Conservation (phyloP, 92 coral and sea anemone genomes). For the Diadumene lineata region DNA sequence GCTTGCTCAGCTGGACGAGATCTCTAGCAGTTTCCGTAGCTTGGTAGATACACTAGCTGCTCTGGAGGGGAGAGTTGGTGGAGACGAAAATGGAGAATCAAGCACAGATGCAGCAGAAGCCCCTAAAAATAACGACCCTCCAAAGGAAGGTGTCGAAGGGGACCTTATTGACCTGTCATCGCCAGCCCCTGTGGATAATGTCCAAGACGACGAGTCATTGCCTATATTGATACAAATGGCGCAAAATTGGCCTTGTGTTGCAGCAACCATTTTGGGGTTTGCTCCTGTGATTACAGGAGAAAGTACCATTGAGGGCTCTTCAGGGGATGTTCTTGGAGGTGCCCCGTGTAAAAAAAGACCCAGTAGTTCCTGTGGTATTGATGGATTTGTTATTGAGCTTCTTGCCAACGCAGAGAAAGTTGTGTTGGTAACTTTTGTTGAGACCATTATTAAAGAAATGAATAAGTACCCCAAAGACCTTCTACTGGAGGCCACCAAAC, state of each 20-base stretch:
- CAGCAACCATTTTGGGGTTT: constrained; percentile 69
- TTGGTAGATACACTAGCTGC: constrained; percentile 78
- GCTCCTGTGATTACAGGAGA: constrained; percentile 42
- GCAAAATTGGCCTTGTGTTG: constrained; percentile 82
- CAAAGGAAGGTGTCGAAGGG: constrained; percentile 24
- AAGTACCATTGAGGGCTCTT: constrained; percentile 20
- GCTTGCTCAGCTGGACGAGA: constrained; percentile 80
- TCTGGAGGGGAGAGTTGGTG: constrained; percentile 47
- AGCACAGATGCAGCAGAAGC: constrained; percentile 12
- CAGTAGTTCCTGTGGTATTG: constrained; percentile 63
- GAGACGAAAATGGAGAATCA: constrained; percentile 10
- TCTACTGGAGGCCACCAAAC: constrained; percentile 45
- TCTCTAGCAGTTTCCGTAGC: constrained; percentile 75
- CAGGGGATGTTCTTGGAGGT: background rate
- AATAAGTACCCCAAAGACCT: constrained; percentile 64
- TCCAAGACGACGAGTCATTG: constrained; percentile 31
- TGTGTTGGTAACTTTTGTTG: constrained; percentile 65
- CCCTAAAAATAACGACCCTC: constrained; percentile 19
- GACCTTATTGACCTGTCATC: constrained; percentile 41
- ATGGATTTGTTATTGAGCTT: constrained; percentile 70
- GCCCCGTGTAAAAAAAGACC: constrained; percentile 25
- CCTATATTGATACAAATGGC: constrained; percentile 80
- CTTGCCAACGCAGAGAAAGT: constrained; percentile 68
- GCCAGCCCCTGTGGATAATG: constrained; percentile 19
- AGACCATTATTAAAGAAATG: constrained; percentile 75